Evolutionary conservation across 2,888 invertebrate genomes (phyloP), one percentile per base, ranked within the genome.

Genomic region (Thecocarcelia acutangulata): DNA sequence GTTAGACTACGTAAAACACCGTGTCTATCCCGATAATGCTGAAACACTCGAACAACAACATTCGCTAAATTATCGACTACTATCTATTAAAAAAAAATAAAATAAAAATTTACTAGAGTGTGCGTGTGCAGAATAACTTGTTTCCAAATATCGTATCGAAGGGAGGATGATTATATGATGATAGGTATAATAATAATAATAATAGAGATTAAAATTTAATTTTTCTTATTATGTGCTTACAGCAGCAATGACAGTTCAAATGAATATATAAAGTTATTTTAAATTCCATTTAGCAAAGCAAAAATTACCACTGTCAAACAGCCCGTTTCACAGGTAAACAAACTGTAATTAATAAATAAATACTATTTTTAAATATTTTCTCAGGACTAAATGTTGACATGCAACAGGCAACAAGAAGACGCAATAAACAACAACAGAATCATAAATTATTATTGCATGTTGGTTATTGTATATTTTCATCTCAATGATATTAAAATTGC

Each of bases 361-460:
- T 19, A 12, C 21, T 21, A 24, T 44, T 66, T 66, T 56, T 50
- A 63, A 73, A 54, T 46, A 33, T 63, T 17, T 63, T 42, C 37
- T 33, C 48, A 52, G 68, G 28, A 12, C 50, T 68, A 58, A 59
- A 42, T 70, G 46, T 52, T 33, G 66, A 75, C 75, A 75, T 73
- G 68, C 58, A 72, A 73, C 54, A 40, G 28, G 15, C 40, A 59
- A 19, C 44, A 63, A 50, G 24, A 28, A 61, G 68, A 24, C n/a
- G 52, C 13, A 33, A 28, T 3, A 59, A 15, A n/a, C 50, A 42
- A 13, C 42, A 64, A 12, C 21, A 12, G 37, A 46, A 54, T 58
- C 21, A 54, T 40, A 46, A 48, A 59, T 44, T 75, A 40, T 40
- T 19, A 44, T 80, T 75, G 80, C 69, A 58, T 75, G 64, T 64